phyloP scores from a whole-genome alignment of 2,888 invertebrate genomes.

The Ceriagrion tenellum region DNA sequence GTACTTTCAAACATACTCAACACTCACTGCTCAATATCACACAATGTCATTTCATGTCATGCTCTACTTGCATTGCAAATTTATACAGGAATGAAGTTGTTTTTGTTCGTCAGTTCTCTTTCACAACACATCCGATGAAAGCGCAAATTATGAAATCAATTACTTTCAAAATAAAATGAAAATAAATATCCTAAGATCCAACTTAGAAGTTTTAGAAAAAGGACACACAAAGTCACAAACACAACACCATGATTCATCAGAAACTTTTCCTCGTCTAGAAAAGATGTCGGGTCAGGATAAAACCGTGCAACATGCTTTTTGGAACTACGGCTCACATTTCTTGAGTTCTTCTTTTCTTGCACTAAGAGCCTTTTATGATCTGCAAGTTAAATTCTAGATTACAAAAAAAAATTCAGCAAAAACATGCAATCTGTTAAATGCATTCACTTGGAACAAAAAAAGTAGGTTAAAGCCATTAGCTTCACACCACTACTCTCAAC shows the following conservation, averaged over 20 bases:
- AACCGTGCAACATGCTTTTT: constrained; percentile 30
- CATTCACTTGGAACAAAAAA: neutral
- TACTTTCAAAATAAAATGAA: constrained; percentile 3
- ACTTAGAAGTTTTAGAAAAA: constrained; percentile 68
- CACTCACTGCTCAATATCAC: neutral
- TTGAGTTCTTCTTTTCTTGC: constrained; percentile 46
- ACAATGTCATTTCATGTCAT: neutral
- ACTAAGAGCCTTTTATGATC: neutral
- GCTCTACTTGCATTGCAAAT: neutral
- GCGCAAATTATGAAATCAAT: neutral
- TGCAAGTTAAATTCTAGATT: neutral
- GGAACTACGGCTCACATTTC: neutral
- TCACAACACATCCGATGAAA: constrained; percentile 10
- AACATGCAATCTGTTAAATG: neutral
- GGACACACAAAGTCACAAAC: constrained; percentile 68
- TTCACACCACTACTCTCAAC: neutral
- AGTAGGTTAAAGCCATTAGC: neutral
- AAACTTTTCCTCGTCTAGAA: constrained; percentile 17
- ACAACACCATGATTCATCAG: constrained; percentile 65
- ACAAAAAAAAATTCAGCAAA: neutral
- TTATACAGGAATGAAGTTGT: neutral
- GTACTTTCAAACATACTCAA: neutral
- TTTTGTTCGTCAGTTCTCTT: constrained; percentile 20
- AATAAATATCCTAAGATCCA: constrained; percentile 68
- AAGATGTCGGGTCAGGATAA: constrained; percentile 1